These are phyloP conservation scores for Tamandua tetradactyla DNA, from an alignment of 2,797 vertebrate genomes.

Conservation along the genomic window DNA sequence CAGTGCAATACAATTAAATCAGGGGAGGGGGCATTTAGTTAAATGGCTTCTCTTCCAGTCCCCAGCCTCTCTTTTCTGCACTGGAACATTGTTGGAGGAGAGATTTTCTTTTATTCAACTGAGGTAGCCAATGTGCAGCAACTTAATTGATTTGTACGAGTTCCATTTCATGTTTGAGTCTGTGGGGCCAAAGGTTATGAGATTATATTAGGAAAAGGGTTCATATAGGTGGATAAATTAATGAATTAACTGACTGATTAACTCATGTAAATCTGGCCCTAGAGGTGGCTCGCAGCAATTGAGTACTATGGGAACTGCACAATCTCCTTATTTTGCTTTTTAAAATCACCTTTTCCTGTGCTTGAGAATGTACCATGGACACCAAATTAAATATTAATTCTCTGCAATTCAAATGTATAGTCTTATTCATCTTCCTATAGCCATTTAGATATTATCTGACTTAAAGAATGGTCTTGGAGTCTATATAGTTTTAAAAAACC, in stretches of 20 bases:
- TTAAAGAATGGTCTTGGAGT: neutral
- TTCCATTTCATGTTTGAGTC: slow-evolving; percentile 3
- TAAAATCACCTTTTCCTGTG: slow-evolving; percentile 60
- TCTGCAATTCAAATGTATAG: slow-evolving; percentile 3
- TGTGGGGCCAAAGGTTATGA: slow-evolving; percentile 55
- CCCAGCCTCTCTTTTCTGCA: neutral
- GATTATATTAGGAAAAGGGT: slow-evolving; percentile 47
- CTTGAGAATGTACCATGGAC: neutral
- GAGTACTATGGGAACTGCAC: neutral
- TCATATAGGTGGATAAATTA: slow-evolving; percentile 49
- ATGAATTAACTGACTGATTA: slow-evolving; percentile 64
- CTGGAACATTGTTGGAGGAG: neutral
- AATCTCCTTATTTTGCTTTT: slow-evolving; percentile 48
- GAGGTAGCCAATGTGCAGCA: neutral
- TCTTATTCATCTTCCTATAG: neutral
- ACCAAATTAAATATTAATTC: slow-evolving; percentile 66
- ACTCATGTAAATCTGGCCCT: slow-evolving; percentile 16
- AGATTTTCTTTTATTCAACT: neutral
- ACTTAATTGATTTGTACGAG: slow-evolving; percentile 48
- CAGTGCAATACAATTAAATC: slow-evolving; percentile 53
- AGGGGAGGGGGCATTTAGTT: neutral
- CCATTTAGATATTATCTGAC: slow-evolving; percentile 35
- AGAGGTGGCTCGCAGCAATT: neutral
- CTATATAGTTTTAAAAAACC: slow-evolving; percentile 44
- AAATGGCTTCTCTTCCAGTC: neutral